phyloP scores from a whole-genome alignment of 2,113 vertebrate species.

The Grantiella picta region DNA sequence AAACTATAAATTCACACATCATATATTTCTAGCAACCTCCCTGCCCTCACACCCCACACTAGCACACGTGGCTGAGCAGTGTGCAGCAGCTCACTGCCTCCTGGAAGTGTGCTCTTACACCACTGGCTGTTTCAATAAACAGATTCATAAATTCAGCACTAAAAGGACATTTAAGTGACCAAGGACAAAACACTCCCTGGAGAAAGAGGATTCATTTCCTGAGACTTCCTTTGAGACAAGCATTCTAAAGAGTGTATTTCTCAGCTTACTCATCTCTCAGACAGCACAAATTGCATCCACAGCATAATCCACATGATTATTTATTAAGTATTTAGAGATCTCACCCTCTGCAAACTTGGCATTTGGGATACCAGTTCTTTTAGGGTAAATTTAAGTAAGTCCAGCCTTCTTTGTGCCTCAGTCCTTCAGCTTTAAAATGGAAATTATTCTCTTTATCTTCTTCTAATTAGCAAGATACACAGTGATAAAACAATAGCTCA shows the following conservation, averaged over 20 bases:
- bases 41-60: not conserved
- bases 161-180: not conserved
- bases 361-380: not conserved
- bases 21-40: not conserved
- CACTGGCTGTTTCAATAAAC: not conserved
- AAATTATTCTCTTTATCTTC: not conserved
- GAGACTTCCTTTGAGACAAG: not conserved
- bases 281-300: not conserved
- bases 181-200: not conserved
- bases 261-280: not conserved
- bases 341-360: not conserved
- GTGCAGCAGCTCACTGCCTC: not conserved
- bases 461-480: not conserved
- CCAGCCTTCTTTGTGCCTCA: not conserved
- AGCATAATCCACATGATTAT: not conserved
- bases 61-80: rapidly evolving
- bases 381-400: not conserved
- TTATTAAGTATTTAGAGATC: not conserved
- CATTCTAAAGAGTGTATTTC: not conserved
- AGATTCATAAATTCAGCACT: not conserved
- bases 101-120: not conserved
- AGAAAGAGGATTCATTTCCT: not conserved
- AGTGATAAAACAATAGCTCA: not conserved
- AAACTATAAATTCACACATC: not conserved
- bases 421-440: not conserved